Evolutionary conservation across 2,888 invertebrate species (phyloP).

Genomic region (Hirudinaria manillensis): DNA sequence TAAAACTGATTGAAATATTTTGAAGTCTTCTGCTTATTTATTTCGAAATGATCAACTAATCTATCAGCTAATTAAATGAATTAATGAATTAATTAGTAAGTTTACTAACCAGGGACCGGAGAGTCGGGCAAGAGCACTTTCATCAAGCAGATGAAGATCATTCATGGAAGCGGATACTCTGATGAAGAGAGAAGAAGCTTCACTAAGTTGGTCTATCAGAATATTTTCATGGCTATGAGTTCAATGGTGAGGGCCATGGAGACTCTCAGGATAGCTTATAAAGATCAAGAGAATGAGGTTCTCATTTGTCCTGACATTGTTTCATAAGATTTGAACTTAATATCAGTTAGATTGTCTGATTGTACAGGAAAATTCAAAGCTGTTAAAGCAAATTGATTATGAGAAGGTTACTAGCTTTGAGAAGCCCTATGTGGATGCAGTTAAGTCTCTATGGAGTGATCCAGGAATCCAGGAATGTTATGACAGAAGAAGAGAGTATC

Average conservation of each 20-base stretch:
- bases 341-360: background rate
- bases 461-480: constrained; percentile 97
- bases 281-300: constrained; percentile 73
- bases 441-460: constrained; percentile 92
- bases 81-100: too few species aligned
- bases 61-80: too few species aligned
- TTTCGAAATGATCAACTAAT: too few species aligned
- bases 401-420: constrained; percentile 98
- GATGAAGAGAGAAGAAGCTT: constrained; percentile 97
- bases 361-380: constrained; percentile 58
- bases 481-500: constrained; percentile 97
- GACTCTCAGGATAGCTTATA: constrained; percentile 91
- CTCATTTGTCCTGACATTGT: background rate
- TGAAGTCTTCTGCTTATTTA: too few species aligned
- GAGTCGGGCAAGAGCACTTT: constrained; percentile 99
- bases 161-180: constrained; percentile 97
- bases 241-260: constrained; percentile 99
- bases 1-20: too few species aligned
- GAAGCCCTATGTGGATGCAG: constrained; percentile 91
- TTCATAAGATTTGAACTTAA: background rate
- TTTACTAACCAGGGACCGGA: constrained; percentile 74
- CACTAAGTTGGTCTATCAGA: constrained; percentile 98
- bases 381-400: constrained; percentile 92
- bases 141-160: constrained; percentile 99
- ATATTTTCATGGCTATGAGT: constrained; percentile 99